Base-by-base conservation (phyloP, 2,888 invertebrate species). In the Platycheirus albimanus region DNA sequence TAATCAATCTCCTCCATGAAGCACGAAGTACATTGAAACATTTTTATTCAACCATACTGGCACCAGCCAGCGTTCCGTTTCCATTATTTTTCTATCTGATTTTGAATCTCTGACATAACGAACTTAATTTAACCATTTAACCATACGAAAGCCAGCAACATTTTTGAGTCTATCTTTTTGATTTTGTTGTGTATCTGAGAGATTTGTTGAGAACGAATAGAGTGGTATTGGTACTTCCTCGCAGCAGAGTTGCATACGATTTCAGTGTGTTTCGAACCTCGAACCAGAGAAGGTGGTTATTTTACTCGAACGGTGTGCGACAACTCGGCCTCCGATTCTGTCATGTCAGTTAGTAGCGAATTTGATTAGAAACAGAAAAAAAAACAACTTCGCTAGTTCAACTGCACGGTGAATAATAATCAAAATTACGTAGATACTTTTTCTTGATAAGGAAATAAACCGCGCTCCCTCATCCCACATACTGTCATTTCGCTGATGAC, bases 201-300 rank as follows among this genome's bases (percentile, higher is more conserved):
- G 11, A 13, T 41, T 30, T 61, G 61, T 61, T 61, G 43, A 43
- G 17, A 30, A 45, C 58, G 41, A 38, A 41, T 30, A 4, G 3
- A 41, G 2, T 61, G 30, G 43, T 7, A 41, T 43, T 1, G 38
- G 3, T 13, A 5, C 13, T 45, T 45, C 43, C 61, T 61, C 4
- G 11, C n/a, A 43, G 17, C 17, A n/a, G n/a, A 17, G 76, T 81
- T 76, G 76, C 81, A 63, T 54, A 76, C 47, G 66, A 71, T 61
- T 81, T 81, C 52, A 81, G 81, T 81, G 71, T 81, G 81, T 63
- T 76, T 63, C 81, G 81, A 81, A 81, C 76, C 54, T 63, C 67
- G 71, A 76, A 67, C 41, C 38, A 43, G 28, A 36, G 15, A 67
- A 76, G 71, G 71, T 81, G 70, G 64, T 71, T 58, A 4, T 54